Conservation (phyloP, 2,797 vertebrate species). For the Sandelia bainsii region DNA sequence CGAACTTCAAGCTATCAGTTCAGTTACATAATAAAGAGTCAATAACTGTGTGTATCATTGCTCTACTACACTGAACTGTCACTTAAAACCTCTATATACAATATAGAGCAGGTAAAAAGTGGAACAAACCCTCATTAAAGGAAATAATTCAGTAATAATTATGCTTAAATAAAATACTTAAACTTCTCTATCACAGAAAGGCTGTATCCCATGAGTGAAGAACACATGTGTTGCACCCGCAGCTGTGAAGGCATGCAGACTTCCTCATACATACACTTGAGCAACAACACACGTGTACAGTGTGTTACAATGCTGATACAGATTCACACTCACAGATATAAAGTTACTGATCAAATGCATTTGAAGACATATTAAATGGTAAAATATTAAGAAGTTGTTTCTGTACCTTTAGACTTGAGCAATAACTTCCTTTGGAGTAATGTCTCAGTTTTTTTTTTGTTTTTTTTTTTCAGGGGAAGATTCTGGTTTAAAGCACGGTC, state of each 20-base stretch:
- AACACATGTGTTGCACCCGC: slow-evolving; percentile 19
- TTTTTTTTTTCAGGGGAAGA: slow-evolving; percentile 13
- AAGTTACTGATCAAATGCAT: slow-evolving; percentile 13
- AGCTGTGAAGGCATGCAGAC: slow-evolving; percentile 31
- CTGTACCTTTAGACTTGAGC: slow-evolving; percentile 71
- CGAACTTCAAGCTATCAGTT: background rate
- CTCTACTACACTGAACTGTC: background rate
- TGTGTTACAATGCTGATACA: background rate
- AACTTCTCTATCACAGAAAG: slow-evolving; percentile 6
- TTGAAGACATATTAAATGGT: slow-evolving; percentile 11
- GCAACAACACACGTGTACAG: slow-evolving; percentile 57
- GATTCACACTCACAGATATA: slow-evolving; percentile 35
- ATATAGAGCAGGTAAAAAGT: background rate
- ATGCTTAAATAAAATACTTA: background rate
- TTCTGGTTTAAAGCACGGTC: slow-evolving; percentile 50
- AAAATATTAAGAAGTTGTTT: slow-evolving; percentile 37
- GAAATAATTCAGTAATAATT: background rate
- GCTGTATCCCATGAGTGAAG: background rate
- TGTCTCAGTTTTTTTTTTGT: background rate
- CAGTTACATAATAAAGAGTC: background rate
- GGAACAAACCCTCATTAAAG: background rate
- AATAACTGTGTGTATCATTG: background rate
- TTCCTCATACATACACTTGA: slow-evolving; percentile 23
- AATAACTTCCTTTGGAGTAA: slow-evolving; percentile 52
- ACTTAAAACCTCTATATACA: background rate